Evolutionary conservation across 2,797 vertebrate species (phyloP).

Genomic region (Macrochelys suwanniensis): DNA sequence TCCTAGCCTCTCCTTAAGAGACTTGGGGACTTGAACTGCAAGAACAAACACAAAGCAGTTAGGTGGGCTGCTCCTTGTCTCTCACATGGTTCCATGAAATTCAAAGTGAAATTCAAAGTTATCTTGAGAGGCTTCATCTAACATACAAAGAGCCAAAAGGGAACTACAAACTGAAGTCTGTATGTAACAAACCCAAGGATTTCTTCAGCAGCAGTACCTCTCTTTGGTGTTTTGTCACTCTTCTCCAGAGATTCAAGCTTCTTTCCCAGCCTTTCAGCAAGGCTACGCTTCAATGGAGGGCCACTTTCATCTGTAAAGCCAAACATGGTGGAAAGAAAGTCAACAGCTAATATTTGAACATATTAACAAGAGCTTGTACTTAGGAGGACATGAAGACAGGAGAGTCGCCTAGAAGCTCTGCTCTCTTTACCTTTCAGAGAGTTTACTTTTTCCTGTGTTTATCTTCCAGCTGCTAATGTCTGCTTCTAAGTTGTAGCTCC

Average conservation of each 20-base stretch:
- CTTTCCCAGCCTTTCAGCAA: conserved; percentile 90
- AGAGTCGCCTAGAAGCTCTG: background rate
- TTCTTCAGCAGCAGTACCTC: conserved; percentile 77
- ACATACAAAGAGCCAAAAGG: fast-evolving
- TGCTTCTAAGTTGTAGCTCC: fast-evolving
- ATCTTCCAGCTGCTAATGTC: background rate
- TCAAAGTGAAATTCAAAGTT: background rate
- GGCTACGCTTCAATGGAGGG: conserved; percentile 82
- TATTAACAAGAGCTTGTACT: background rate
- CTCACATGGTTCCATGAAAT: background rate
- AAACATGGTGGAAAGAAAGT: background rate
- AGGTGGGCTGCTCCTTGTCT: background rate
- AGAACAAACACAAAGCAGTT: background rate
- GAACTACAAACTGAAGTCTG: background rate
- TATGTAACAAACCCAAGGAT: fast-evolving
- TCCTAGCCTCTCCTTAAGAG: conserved; percentile 89
- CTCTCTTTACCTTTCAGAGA: fast-evolving
- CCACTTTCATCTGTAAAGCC: conserved; percentile 68
- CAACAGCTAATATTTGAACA: background rate
- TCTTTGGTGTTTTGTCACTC: conserved; percentile 72
- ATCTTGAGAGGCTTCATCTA: background rate
- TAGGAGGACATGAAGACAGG: background rate
- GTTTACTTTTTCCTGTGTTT: background rate
- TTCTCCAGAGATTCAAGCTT: conserved; percentile 80
- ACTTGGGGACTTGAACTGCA: conserved; percentile 80